Evolutionary conservation across 2,888 invertebrate species (phyloP).

Genomic region (Conistra vaccinii): DNA sequence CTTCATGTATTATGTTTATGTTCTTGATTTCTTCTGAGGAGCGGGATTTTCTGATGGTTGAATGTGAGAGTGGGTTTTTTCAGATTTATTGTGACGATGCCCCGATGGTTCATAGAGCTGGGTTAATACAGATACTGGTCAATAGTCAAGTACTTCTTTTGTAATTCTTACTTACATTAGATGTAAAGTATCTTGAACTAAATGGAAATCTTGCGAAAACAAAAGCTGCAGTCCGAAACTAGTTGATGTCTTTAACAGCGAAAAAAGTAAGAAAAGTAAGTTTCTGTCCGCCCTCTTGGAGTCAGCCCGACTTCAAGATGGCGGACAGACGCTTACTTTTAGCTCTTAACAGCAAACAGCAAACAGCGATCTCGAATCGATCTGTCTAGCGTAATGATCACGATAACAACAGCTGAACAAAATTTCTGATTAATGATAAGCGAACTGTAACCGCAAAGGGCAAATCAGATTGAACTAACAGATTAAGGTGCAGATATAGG

Average conservation of each 20-base stretch:
- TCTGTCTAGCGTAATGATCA: not conserved
- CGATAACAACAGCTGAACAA: not conserved
- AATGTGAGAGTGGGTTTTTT: not conserved
- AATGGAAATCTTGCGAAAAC: no score
- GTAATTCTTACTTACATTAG: not conserved
- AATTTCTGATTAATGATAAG: not conserved
- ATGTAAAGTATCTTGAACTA: not conserved
- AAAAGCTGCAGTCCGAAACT: not conserved
- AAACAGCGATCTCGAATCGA: not conserved
- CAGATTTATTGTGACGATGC: not conserved
- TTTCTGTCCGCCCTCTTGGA: no score
- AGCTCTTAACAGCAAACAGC: not conserved
- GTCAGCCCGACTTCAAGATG: not conserved
- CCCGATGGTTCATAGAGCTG: no score
- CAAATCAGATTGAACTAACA: slow-evolving; percentile 25
- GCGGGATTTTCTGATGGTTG: slow-evolving; percentile 1
- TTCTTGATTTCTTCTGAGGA: slow-evolving; percentile 20
- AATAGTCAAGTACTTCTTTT: not conserved
- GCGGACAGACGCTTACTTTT: not conserved
- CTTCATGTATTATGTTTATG: slow-evolving; percentile 41
- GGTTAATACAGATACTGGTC: not conserved
- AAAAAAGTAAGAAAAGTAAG: no score
- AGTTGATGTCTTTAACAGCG: not conserved
- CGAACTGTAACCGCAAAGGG: not conserved
- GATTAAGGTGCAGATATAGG: slow-evolving; percentile 37